These are phyloP conservation scores for Platorchestia sp. DNA, from an alignment of 1,140 invertebrate genomes.

Conservation along the genomic window DNA sequence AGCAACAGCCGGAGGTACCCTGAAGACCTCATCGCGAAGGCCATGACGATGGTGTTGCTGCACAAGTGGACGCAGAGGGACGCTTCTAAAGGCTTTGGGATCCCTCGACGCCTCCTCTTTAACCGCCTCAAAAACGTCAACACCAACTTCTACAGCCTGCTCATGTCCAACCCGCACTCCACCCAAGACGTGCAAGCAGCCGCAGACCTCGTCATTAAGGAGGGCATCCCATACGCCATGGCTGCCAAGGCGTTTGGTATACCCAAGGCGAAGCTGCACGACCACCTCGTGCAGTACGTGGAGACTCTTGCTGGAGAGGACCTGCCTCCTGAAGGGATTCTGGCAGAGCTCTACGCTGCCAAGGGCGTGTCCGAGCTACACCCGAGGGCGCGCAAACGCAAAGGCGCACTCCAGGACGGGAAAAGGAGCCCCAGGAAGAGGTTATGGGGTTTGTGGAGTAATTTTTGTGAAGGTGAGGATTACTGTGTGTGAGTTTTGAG, in stretches of 20 bases:
- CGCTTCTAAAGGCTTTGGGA: slow-evolving; percentile 45
- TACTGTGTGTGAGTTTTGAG: too few relatives aligned
- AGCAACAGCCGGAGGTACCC: not conserved
- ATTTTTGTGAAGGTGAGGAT: not conserved
- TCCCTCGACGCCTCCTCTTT: slow-evolving; percentile 24
- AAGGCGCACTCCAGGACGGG: not conserved
- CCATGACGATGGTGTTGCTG: slow-evolving; percentile 50
- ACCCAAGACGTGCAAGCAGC: not conserved
- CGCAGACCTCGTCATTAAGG: not conserved
- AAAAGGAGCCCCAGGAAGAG: not conserved
- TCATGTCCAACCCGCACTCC: slow-evolving; percentile 14
- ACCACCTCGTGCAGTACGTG: not conserved
- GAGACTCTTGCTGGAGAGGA: not conserved
- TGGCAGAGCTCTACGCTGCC: not conserved
- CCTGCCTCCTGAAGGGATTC: not conserved
- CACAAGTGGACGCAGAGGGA: slow-evolving; percentile 38
- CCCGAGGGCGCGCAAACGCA: not conserved
- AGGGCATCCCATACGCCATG: not conserved
- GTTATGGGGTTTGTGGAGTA: not conserved
- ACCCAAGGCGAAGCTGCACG: not conserved
- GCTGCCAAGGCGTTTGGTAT: slow-evolving; percentile 38
- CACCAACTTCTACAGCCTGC: slow-evolving; percentile 24
- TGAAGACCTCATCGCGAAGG: slow-evolving; percentile 38
- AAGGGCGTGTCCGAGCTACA: not conserved
- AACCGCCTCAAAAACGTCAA: slow-evolving; percentile 38